Percentiles rank a stretch among this genome's conserved stretches.
These are phyloP conservation scores for Matsumyia berberina DNA, from an alignment of 2,888 invertebrate species.

Conservation along the genomic window DNA sequence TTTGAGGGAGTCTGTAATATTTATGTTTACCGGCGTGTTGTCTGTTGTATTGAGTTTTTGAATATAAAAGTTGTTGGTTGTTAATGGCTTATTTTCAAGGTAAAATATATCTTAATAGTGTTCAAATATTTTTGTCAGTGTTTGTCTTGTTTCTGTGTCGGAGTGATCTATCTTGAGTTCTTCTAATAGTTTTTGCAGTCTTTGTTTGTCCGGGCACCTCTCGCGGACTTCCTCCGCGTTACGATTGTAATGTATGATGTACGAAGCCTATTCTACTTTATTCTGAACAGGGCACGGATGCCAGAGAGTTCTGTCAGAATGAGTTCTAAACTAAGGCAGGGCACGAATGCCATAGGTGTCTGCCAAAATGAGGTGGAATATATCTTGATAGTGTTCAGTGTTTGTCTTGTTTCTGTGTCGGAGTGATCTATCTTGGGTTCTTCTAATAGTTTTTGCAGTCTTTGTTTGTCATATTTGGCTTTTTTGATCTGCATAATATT, in stretches of 20 bases:
- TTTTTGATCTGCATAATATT: slow-evolving; percentile 3
- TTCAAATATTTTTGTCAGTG: slow-evolving; percentile 20
- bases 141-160: slow-evolving; percentile 24
- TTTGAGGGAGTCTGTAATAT: slow-evolving; percentile 27
- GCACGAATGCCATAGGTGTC: no score
- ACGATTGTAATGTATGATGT: no score
- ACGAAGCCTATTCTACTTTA: no score
- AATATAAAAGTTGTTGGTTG: slow-evolving; percentile 35
- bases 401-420: slow-evolving; percentile 27
- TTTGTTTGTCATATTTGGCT: slow-evolving; percentile 14
- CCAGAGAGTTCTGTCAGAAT: no score
- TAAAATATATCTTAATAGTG: slow-evolving; percentile 27
- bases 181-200: slow-evolving; percentile 28
- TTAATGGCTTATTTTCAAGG: slow-evolving; percentile 25
- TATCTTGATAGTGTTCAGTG: no score
- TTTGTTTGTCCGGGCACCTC: slow-evolving; percentile 19
- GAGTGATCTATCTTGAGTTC: slow-evolving; percentile 14
- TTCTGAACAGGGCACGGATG: no score
- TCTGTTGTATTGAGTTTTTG: slow-evolving; percentile 21
- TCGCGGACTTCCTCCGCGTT: no score
- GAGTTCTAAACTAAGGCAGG: no score
- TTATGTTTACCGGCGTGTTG: slow-evolving; percentile 30
- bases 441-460: slow-evolving; percentile 28
- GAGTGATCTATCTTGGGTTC: slow-evolving; percentile 11
- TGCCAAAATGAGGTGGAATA: no score